A percentile compares a stretch with the other conserved stretches of the same genome.
These are phyloP conservation scores for Ovis aries DNA, from an alignment of 2,113 vertebrate species.

Conservation along the genomic window ARS-UI_Ramb_v3.0 NC_056071.1:59971001-59971500, in stretches of 20 bases:
- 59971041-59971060: not conserved
- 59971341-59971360: not conserved
- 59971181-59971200: not conserved
- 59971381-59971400: constrained; percentile 36
- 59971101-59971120: not conserved
- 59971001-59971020: not conserved
- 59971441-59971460: constrained; percentile 68
- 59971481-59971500: constrained; percentile 57
- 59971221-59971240: not conserved
- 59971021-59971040: not conserved
- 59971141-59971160: not conserved
- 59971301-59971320: not conserved
- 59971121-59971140: rapidly evolving
- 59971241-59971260: not conserved
- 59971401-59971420: constrained; percentile 7
- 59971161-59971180: not conserved
- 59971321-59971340: not conserved
- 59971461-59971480: constrained; percentile 68
- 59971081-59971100: not conserved
- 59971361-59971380: constrained; percentile 39
- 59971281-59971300: not conserved
- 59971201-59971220: constrained; percentile 1
- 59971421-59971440: not conserved
- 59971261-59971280: not conserved
- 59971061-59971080: not conserved